Evolutionary conservation across 2,113 vertebrate species (phyloP), one percentile per base, ranked within the genome.

Genomic region (Vidua macroura): DNA sequence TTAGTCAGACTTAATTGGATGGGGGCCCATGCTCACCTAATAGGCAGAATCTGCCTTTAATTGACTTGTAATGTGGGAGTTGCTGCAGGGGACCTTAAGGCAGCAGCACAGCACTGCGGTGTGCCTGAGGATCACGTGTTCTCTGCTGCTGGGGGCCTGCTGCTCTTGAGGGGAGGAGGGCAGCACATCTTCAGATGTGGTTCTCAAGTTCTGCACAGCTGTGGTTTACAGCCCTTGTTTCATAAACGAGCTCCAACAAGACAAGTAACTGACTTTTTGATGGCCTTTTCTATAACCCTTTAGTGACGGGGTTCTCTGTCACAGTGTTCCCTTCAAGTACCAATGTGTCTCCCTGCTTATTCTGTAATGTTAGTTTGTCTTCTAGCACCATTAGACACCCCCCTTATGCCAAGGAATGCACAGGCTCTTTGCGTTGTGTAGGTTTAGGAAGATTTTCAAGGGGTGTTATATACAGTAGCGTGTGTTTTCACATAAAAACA

Each of bases 31-130:
- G 25, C 44, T 64, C 30, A 55, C 10, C 35, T 70, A 33, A 31
- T 24, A 19, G 2, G 4, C 12, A 49, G 64, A 92, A 25, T 58
- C 51, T 85, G 78, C 58, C 37, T 53, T 43, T 62, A 66, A 33
- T 31, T 3, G 14, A 2, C 43, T 58, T 58, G 9, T 58, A 22
- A 24, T 1, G 3, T 21, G 37, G 48, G 48, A 64, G 41, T 10
- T 55, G 39, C 56, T 75, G 66, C 49, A 13, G 21, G 51, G 52
- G 21, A 6, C 44, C 6, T 22, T 30, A 9, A 8, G 37, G 83
- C 64, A 66, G 48, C 46, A 48, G 60, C n/a, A 3, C 3, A 5
- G 35, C 7, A 3, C 22, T 24, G 48, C 0, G 0, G 5, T 15
- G 46, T 76, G 80, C 33, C 25, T 44, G 41, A 64, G 7, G n/a